A percentile compares a stretch with the other conserved stretches of the same genome.
Conservation (phyloP, 2,113 vertebrate species). For the Colius striatus region DNA sequence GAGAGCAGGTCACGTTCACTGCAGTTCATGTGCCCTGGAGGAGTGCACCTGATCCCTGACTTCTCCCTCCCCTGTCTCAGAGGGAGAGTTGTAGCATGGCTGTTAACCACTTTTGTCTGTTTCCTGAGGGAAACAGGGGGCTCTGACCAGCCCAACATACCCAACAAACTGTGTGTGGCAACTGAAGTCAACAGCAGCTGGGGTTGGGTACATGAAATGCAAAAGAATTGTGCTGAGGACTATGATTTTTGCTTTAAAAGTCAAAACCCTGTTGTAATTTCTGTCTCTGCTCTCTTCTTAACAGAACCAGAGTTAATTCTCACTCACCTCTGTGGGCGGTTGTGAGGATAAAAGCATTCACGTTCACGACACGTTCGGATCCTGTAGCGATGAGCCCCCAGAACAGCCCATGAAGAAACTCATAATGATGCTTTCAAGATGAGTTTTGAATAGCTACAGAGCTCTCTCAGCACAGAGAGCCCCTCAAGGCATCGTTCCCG, state of each 20-base stretch:
- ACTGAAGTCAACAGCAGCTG: not conserved
- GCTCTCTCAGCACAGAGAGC: not conserved
- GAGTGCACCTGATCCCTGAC: not conserved
- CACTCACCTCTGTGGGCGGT: not conserved
- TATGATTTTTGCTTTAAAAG: not conserved
- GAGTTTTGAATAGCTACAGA: not conserved
- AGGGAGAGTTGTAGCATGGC: rapidly evolving
- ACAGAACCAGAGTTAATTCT: not conserved
- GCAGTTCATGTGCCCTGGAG: not conserved
- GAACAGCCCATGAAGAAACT: not conserved
- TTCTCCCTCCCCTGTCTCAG: not conserved
- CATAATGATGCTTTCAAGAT: not conserved
- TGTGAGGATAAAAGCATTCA: not conserved
- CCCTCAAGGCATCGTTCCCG: not conserved
- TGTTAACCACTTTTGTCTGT: not conserved
- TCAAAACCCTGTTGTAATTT: not conserved
- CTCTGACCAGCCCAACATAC: not conserved
- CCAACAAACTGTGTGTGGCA: rapidly evolving
- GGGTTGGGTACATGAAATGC: not conserved
- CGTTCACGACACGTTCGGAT: not conserved
- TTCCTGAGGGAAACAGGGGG: too few species aligned
- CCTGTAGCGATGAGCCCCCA: not conserved
- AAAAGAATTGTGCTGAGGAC: not conserved
- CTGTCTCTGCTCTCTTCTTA: not conserved
- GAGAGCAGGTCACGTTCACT: not conserved